Conservation (phyloP, 2,888 invertebrate species). For the Lissocephala sabroskyi region DNA sequence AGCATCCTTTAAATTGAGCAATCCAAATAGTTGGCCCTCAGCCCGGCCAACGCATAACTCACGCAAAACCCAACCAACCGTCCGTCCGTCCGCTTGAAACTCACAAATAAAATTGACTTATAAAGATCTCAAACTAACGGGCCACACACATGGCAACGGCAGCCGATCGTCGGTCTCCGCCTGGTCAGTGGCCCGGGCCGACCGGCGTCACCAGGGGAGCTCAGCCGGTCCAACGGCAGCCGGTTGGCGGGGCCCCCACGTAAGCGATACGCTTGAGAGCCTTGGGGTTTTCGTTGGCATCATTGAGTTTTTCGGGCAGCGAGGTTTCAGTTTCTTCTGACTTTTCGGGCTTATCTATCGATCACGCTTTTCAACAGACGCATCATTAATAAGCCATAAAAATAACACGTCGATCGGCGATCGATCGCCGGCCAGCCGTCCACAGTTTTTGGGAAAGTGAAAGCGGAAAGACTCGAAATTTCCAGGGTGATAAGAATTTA, state of each 20-base stretch:
- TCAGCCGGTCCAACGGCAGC: neutral
- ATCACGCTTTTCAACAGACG: slow-evolving; percentile 38
- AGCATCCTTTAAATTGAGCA: slow-evolving; percentile 11
- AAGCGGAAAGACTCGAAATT: slow-evolving; percentile 19
- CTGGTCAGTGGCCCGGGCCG: neutral
- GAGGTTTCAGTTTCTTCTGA: no score
- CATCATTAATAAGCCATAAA: slow-evolving; percentile 64
- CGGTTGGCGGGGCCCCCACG: slow-evolving; percentile 12
- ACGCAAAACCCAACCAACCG: slow-evolving; percentile 1
- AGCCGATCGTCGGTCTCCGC: slow-evolving; percentile 1
- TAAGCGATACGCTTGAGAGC: slow-evolving; percentile 37
- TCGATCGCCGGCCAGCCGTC: no score
- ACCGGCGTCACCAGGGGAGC: slow-evolving; percentile 35
- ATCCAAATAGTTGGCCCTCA: slow-evolving; percentile 13
- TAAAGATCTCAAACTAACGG: slow-evolving; percentile 64
- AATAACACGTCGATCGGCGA: slow-evolving; percentile 47
- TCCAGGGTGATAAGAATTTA: no score
- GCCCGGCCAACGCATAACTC: slow-evolving; percentile 18
- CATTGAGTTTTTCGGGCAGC: neutral
- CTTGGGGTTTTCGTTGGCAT: slow-evolving; percentile 24
- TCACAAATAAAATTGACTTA: slow-evolving; percentile 43
- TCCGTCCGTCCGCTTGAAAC: no score
- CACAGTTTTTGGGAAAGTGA: slow-evolving; percentile 32
- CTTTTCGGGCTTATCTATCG: slow-evolving; percentile 35
- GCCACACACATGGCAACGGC: slow-evolving; percentile 52